A percentile compares a stretch with the other conserved stretches of the same genome.
Conservation (phyloP, 2,888 invertebrate genomes). For the Acanthosepion pharaonis region DNA sequence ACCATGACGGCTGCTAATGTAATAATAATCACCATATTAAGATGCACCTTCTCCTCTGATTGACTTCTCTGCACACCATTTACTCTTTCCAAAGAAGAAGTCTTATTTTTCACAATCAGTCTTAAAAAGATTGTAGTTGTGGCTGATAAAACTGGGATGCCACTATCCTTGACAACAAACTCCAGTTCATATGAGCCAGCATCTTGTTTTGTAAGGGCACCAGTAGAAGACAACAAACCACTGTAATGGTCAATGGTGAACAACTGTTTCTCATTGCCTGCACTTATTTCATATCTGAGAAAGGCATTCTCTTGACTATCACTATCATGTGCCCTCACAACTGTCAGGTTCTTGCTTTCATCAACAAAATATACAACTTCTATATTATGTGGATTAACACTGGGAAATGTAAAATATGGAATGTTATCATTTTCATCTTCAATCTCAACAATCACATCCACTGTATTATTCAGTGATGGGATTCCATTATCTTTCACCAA, state of each 20-base stretch:
- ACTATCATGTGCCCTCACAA: slow-evolving; percentile 33
- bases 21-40: slow-evolving; percentile 33
- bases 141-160: background rate
- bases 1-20: background rate
- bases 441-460: background rate
- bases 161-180: background rate
- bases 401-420: slow-evolving; percentile 33
- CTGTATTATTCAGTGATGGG: slow-evolving; percentile 22
- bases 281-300: background rate
- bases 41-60: background rate
- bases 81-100: background rate
- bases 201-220: slow-evolving; percentile 24
- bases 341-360: slow-evolving; percentile 9
- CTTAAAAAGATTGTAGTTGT: slow-evolving; percentile 9
- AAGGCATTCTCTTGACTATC: slow-evolving; percentile 33
- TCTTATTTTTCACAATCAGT: background rate
- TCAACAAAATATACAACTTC: background rate
- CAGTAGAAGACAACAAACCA: slow-evolving; percentile 33
- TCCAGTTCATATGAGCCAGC: slow-evolving; percentile 1
- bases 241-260: slow-evolving; percentile 33
- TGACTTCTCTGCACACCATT: slow-evolving; percentile 23
- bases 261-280: slow-evolving; percentile 33
- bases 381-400: background rate
- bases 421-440: slow-evolving; percentile 22
- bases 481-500: slow-evolving; percentile 13